Evolutionary conservation across 2,888 invertebrate species (phyloP).

Genomic region (Artemia sinica): DNA sequence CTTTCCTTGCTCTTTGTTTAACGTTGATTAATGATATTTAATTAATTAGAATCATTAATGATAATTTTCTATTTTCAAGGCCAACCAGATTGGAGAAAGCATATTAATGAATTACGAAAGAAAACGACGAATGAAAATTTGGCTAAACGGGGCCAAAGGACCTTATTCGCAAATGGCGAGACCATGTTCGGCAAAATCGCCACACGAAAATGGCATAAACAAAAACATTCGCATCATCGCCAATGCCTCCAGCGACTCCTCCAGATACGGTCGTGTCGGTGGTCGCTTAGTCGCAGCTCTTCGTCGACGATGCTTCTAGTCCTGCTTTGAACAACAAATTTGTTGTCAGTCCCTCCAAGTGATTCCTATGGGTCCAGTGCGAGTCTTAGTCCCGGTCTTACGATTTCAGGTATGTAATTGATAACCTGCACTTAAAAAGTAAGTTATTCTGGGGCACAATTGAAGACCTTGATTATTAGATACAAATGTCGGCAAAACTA

Average conservation of each 20-base stretch:
- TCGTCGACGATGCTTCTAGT: constrained; percentile 22
- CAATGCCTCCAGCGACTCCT: not conserved
- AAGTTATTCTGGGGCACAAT: too few relatives aligned
- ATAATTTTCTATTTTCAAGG: constrained; percentile 39
- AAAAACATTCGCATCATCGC: too few relatives aligned
- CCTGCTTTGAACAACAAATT: constrained; percentile 21
- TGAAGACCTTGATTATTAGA: too few relatives aligned
- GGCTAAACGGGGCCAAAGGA: constrained; percentile 77
- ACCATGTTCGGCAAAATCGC: too few relatives aligned
- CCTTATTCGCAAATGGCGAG: constrained; percentile 78
- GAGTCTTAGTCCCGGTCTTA: constrained; percentile 23
- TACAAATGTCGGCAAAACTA: too few relatives aligned
- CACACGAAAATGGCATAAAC: too few relatives aligned
- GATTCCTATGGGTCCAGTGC: constrained; percentile 21
- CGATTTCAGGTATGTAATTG: constrained; percentile 14
- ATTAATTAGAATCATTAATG: too few relatives aligned
- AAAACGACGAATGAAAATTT: constrained; percentile 65
- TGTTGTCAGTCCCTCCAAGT: constrained; percentile 3
- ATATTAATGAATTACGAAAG: constrained; percentile 75
- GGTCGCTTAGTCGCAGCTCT: constrained; percentile 23
- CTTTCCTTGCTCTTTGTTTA: too few relatives aligned
- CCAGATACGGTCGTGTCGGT: constrained; percentile 16
- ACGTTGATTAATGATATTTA: too few relatives aligned
- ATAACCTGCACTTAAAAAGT: too few relatives aligned
- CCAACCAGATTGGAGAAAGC: constrained; percentile 83